A percentile compares a stretch with the other conserved stretches of the same genome.
Evolutionary conservation across 1,140 invertebrate species (phyloP).

Genomic region (Heliothis subflexa): DNA sequence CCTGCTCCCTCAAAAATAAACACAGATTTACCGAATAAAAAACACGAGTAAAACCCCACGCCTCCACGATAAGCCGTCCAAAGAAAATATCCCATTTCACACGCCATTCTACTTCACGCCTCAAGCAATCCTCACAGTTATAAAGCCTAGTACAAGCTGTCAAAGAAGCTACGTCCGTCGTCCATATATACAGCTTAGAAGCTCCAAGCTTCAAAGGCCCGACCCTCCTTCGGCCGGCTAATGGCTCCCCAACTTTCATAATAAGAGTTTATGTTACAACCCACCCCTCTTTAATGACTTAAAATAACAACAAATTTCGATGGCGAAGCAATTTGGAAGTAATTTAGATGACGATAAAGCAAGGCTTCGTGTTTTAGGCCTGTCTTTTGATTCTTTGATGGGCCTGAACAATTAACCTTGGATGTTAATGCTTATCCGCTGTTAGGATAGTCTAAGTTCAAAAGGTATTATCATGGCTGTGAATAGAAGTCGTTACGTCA

Average conservation of each 20-base stretch:
- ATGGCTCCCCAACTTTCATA: constrained; percentile 48
- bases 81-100: constrained; percentile 39
- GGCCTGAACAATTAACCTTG: constrained; percentile 22
- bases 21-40: not conserved
- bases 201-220: constrained; percentile 41
- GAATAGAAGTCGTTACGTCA: too few species aligned
- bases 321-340: constrained; percentile 43
- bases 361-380: constrained; percentile 11
- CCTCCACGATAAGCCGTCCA: constrained; percentile 8
- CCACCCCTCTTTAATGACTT: constrained; percentile 42
- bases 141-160: constrained; percentile 36
- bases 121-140: constrained; percentile 26
- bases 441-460: not conserved
- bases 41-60: not conserved
- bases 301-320: constrained; percentile 48
- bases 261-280: constrained; percentile 50
- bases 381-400: constrained; percentile 24
- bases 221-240: constrained; percentile 18
- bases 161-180: constrained; percentile 35
- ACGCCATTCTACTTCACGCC: constrained; percentile 13
- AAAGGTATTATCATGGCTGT: too few species aligned
- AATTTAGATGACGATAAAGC: constrained; percentile 44
- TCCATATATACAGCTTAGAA: constrained; percentile 43
- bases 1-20: too few species aligned
- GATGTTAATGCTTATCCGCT: constrained; percentile 23